phyloP scores from a whole-genome alignment of 2,888 invertebrate species.

The Zootermopsis nevadensis region DNA sequence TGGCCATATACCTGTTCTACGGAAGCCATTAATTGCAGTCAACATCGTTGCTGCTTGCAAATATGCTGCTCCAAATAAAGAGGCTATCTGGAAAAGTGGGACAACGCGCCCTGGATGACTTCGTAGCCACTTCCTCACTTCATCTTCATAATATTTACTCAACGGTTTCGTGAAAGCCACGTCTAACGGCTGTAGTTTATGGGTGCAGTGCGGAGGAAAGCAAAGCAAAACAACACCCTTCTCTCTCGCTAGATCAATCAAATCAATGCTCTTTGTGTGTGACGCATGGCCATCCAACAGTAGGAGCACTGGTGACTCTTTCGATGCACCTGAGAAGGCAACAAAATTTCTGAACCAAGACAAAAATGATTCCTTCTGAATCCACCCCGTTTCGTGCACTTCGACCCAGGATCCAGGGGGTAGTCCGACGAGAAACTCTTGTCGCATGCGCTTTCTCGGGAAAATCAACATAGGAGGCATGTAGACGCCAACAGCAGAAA shows the following conservation, averaged over 20 bases:
- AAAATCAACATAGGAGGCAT: slow-evolving; percentile 60
- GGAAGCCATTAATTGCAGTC: slow-evolving; percentile 51
- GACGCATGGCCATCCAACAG: slow-evolving; percentile 52
- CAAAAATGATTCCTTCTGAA: slow-evolving; percentile 56
- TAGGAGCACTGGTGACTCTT: slow-evolving; percentile 55
- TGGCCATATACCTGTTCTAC: slow-evolving; percentile 52
- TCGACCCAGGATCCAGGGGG: neutral
- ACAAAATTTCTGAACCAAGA: slow-evolving; percentile 58
- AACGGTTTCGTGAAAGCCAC: slow-evolving; percentile 55
- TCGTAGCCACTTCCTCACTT: slow-evolving; percentile 51
- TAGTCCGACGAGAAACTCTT: neutral
- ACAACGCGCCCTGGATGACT: slow-evolving; percentile 48
- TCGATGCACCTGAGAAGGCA: slow-evolving; percentile 54
- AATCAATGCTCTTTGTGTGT: slow-evolving; percentile 50
- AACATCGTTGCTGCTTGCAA: slow-evolving; percentile 52
- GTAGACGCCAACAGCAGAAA: slow-evolving; percentile 57
- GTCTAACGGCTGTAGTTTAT: slow-evolving; percentile 46
- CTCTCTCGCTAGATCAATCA: slow-evolving; percentile 41
- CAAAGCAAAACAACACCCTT: slow-evolving; percentile 12
- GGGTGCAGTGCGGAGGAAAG: neutral
- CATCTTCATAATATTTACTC: slow-evolving; percentile 54
- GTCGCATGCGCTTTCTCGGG: slow-evolving; percentile 57
- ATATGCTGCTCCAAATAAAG: slow-evolving; percentile 53
- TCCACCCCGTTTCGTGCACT: slow-evolving; percentile 57
- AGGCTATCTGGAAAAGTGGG: slow-evolving; percentile 52